A percentile compares a stretch with the other conserved stretches of the same genome.
These are phyloP conservation scores for Fragum fragum DNA, from an alignment of 2,888 invertebrate genomes.

Conservation along the genomic window DNA sequence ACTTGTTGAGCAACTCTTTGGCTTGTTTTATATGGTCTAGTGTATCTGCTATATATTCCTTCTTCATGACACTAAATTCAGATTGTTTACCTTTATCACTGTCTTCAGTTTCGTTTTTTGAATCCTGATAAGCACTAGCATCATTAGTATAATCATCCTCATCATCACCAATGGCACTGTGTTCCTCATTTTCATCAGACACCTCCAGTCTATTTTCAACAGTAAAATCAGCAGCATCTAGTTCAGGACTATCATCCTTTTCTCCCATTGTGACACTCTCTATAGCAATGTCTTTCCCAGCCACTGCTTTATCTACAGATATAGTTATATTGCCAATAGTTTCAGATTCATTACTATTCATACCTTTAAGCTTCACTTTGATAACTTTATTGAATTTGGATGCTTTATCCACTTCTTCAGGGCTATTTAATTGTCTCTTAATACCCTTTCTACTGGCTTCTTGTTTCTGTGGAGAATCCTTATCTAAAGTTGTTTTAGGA, in stretches of 20 bases:
- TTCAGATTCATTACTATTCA: background rate
- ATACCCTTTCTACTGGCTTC: background rate
- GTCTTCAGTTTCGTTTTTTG: background rate
- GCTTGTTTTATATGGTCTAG: background rate
- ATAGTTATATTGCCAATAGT: background rate
- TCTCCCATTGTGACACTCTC: background rate
- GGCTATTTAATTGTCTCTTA: background rate
- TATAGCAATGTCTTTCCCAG: background rate
- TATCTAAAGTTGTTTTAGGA: too few species aligned
- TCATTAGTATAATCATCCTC: background rate
- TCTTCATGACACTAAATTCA: background rate
- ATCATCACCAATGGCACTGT: slow-evolving; percentile 10
- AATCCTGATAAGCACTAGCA: background rate
- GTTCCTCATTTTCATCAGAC: background rate
- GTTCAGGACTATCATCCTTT: background rate
- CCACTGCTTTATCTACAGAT: background rate
- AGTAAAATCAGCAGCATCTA: background rate
- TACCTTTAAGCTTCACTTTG: background rate
- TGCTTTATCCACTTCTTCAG: background rate
- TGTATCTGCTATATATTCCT: background rate
- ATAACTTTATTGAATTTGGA: background rate
- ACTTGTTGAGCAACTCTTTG: background rate
- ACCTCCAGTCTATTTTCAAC: background rate
- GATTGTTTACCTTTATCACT: background rate
- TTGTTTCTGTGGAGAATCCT: background rate